phyloP scores from a whole-genome alignment of 2,888 invertebrate species.

The Lydus trimaculatus region DNA sequence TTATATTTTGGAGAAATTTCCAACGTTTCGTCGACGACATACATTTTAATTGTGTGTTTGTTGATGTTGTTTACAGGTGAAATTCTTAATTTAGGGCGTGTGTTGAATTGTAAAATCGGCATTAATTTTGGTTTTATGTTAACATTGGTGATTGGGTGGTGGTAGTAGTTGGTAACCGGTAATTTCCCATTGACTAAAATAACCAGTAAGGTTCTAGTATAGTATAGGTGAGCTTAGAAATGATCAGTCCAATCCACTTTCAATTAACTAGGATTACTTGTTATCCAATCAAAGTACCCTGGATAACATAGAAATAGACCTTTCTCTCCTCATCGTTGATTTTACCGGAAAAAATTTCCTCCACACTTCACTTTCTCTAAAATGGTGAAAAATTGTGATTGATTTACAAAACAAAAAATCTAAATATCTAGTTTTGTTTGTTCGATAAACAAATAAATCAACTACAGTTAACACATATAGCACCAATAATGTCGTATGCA shows the following conservation, averaged over 20 bases:
- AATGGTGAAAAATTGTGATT: slow-evolving; percentile 11
- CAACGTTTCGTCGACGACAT: too few species aligned
- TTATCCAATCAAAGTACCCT: slow-evolving; percentile 57
- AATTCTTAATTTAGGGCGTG: not conserved
- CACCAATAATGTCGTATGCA: slow-evolving; percentile 43
- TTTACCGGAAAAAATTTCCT: not conserved
- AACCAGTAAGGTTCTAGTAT: slow-evolving; percentile 40
- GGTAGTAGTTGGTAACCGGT: slow-evolving; percentile 24
- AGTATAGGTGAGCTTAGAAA: slow-evolving; percentile 46
- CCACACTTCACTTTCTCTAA: not conserved
- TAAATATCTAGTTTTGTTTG: slow-evolving; percentile 20
- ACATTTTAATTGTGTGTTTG: too few species aligned
- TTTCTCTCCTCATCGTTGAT: slow-evolving; percentile 11
- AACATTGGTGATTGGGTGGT: slow-evolving; percentile 6
- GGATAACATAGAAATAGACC: slow-evolving; percentile 42
- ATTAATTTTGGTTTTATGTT: not conserved
- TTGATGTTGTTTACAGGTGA: not conserved
- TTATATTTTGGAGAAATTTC: not conserved
- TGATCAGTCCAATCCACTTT: slow-evolving; percentile 59
- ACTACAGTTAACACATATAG: slow-evolving; percentile 18
- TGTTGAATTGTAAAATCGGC: not conserved
- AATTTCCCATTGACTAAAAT: slow-evolving; percentile 40
- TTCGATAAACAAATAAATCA: slow-evolving; percentile 26
- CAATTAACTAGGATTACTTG: slow-evolving; percentile 60
- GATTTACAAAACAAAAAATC: not conserved